A percentile compares a stretch with the other conserved stretches of the same genome.
Evolutionary conservation across 2,797 vertebrate species (phyloP).

Genomic region (Argentina silus): DNA sequence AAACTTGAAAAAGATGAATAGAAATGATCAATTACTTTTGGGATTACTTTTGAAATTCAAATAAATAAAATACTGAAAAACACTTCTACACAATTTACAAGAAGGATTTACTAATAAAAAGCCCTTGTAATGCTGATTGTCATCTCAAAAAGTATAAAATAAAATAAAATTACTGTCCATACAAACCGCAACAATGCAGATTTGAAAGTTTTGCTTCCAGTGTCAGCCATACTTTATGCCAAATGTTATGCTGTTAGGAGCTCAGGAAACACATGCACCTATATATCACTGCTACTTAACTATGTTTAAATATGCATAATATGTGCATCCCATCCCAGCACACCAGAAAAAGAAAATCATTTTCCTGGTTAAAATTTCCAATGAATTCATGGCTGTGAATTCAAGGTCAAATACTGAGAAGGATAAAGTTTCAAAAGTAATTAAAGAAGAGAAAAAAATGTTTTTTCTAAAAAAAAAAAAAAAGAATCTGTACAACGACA

Average conservation of each 20-base stretch:
- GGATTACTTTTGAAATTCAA: conserved; percentile 1
- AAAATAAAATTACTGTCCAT: conserved; percentile 8
- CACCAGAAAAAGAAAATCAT: conserved; percentile 1
- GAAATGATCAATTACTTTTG: conserved; percentile 68
- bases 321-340: neutral
- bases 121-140: conserved; percentile 57
- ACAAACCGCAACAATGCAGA: neutral
- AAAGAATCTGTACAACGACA: neutral
- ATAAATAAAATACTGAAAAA: conserved; percentile 15
- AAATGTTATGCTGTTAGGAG: neutral
- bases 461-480: neutral
- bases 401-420: neutral
- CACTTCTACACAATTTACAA: conserved; percentile 12
- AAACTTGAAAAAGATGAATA: conserved; percentile 39
- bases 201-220: neutral
- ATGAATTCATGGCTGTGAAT: neutral
- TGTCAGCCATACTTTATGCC: conserved; percentile 14
- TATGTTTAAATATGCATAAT: neutral
- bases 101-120: conserved; percentile 35
- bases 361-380: neutral
- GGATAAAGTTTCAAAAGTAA: neutral
- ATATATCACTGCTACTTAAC: neutral
- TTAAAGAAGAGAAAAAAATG: neutral
- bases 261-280: neutral
- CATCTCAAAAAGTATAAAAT: conserved; percentile 30